phyloP scores from a whole-genome alignment of 2,888 invertebrate genomes.

The Microplitis deprimator region DNA sequence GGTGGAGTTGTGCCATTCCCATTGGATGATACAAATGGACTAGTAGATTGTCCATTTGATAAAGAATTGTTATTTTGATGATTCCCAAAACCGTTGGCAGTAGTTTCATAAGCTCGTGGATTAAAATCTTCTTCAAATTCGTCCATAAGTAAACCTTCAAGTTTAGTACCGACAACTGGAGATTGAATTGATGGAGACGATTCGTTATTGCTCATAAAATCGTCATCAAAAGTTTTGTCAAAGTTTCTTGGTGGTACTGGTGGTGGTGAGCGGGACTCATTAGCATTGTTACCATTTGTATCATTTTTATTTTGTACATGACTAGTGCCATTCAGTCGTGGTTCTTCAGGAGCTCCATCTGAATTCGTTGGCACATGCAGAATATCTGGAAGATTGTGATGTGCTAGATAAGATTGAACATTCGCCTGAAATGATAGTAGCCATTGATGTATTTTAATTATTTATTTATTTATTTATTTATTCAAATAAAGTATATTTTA shows the following conservation, averaged over 20 bases:
- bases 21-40: constrained; percentile 71
- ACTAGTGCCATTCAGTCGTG: constrained; percentile 63
- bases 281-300: constrained; percentile 68
- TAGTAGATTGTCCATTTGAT: constrained; percentile 68
- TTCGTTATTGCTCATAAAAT: constrained; percentile 65
- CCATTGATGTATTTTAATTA: constrained; percentile 15
- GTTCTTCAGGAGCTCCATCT: constrained; percentile 50
- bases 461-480: no score
- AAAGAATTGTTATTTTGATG: constrained; percentile 62
- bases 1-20: constrained; percentile 76
- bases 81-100: constrained; percentile 70
- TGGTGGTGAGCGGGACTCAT: constrained; percentile 64
- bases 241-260: constrained; percentile 68
- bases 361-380: constrained; percentile 65
- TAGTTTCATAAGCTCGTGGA: constrained; percentile 86
- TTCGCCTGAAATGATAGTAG: constrained; percentile 64
- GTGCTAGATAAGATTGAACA: constrained; percentile 73
- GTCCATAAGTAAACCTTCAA: constrained; percentile 83
- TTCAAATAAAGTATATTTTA: not conserved
- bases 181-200: constrained; percentile 68
- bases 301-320: constrained; percentile 52
- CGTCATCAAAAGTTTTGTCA: constrained; percentile 67
- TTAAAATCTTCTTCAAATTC: constrained; percentile 90
- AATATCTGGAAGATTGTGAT: constrained; percentile 73
- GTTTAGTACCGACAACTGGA: constrained; percentile 82